These are phyloP conservation scores for Helicolenus hilgendorfi DNA, from an alignment of 2,797 vertebrate genomes.

Conservation along the genomic window DNA sequence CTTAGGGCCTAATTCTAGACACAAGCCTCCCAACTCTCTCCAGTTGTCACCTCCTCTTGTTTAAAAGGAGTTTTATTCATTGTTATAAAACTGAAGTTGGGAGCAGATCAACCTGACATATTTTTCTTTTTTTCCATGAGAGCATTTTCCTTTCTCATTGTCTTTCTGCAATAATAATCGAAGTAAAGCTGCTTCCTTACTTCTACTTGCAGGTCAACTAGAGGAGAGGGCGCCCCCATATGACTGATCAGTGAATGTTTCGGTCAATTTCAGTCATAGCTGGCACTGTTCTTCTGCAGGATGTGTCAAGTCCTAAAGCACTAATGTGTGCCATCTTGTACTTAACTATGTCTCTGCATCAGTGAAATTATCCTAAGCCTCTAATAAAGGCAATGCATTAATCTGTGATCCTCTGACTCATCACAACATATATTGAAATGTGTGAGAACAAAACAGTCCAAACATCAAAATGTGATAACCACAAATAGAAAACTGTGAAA, in stretches of 20 bases:
- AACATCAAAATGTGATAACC: background rate
- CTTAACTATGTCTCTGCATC: background rate
- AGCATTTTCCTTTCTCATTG: slow-evolving; percentile 62
- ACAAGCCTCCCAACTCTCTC: slow-evolving; percentile 30
- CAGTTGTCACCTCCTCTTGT: slow-evolving; percentile 30
- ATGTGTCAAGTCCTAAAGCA: background rate
- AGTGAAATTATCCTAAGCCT: background rate
- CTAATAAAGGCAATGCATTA: background rate
- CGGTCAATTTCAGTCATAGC: background rate
- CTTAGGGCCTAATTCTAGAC: slow-evolving; percentile 42
- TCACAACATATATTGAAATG: background rate
- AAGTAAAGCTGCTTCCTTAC: slow-evolving; percentile 32
- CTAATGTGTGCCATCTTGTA: slow-evolving; percentile 10
- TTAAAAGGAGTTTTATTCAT: slow-evolving; percentile 7
- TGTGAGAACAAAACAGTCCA: background rate
- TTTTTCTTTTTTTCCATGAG: slow-evolving; percentile 59
- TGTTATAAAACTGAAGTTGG: background rate
- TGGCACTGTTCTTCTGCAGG: slow-evolving; percentile 2
- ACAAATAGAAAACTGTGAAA: background rate
- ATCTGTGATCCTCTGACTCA: slow-evolving; percentile 15
- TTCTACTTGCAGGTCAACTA: slow-evolving; percentile 30
- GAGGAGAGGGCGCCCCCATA: slow-evolving; percentile 80
- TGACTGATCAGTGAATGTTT: slow-evolving; percentile 47
- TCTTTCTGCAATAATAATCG: slow-evolving; percentile 60
- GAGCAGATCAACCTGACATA: slow-evolving; percentile 62